Evolutionary conservation across 2,113 vertebrate species (phyloP).

Genomic region (Phylloscopus whistleri): DNA sequence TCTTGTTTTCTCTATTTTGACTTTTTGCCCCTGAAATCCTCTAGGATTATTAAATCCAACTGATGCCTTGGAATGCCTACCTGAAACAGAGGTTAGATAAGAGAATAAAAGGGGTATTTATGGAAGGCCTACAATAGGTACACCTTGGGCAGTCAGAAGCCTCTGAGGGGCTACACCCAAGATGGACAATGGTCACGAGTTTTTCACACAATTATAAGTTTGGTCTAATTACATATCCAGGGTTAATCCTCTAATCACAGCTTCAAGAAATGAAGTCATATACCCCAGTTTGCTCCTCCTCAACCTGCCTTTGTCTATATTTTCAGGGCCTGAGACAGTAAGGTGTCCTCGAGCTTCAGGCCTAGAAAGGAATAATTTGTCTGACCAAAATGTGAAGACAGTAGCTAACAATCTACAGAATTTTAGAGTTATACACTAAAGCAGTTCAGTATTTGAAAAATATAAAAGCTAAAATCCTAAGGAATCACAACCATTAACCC

Average conservation of each 20-base stretch:
- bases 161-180: no score
- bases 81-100: neutral
- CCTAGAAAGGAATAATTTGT: neutral
- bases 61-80: neutral
- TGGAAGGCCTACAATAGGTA: neutral
- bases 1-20: neutral
- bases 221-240: neutral
- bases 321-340: neutral
- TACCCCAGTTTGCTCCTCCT: neutral
- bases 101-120: neutral
- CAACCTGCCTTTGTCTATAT: no score
- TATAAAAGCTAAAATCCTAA: neutral
- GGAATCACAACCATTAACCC: neutral
- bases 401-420: no score
- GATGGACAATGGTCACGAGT: rapidly evolving
- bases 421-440: neutral
- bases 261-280: neutral
- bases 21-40: neutral
- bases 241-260: neutral
- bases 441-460: neutral
- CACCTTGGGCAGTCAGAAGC: neutral
- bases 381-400: neutral
- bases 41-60: neutral
- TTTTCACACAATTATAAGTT: neutral
- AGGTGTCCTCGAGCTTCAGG: neutral